These are phyloP conservation scores for Pachypsylla venusta DNA, from an alignment of 1,140 invertebrate species.

Conservation along the genomic window DNA sequence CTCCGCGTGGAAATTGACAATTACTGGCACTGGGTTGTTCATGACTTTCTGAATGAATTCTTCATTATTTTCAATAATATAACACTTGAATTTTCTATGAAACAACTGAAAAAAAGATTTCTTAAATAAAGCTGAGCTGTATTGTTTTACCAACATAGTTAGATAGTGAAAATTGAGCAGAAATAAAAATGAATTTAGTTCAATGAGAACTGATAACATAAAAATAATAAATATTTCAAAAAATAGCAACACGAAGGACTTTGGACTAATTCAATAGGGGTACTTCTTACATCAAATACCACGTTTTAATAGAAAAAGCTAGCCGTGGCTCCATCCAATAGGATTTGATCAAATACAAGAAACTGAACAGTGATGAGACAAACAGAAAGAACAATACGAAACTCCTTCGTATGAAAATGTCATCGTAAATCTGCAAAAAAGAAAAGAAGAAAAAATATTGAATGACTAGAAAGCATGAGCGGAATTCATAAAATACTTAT, in stretches of 20 bases:
- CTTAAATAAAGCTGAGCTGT: neutral
- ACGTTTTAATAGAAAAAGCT: slow-evolving; percentile 32
- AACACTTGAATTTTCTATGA: slow-evolving; percentile 23
- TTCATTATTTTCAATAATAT: slow-evolving; percentile 38
- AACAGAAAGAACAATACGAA: slow-evolving; percentile 33
- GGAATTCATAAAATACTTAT: too few species aligned
- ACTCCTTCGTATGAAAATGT: slow-evolving; percentile 38
- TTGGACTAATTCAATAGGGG: too few species aligned
- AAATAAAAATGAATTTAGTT: neutral
- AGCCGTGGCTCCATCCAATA: slow-evolving; percentile 34
- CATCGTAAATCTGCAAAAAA: slow-evolving; percentile 42
- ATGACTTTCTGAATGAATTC: slow-evolving; percentile 49
- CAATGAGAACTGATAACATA: neutral
- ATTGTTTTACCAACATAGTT: neutral
- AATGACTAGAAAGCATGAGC: too few species aligned
- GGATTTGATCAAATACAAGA: slow-evolving; percentile 35
- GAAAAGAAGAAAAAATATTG: too few species aligned
- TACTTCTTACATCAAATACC: slow-evolving; percentile 28
- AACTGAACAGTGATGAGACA: slow-evolving; percentile 32
- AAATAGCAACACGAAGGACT: slow-evolving; percentile 19
- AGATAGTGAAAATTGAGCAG: neutral
- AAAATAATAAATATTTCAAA: slow-evolving; percentile 4
- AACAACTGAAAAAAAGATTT: neutral
- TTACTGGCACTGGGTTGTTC: slow-evolving; percentile 62
- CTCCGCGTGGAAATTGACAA: slow-evolving; percentile 75